These are phyloP conservation scores for Mobula birostris DNA, from an alignment of 2,113 vertebrate species.

Conservation along the genomic window DNA sequence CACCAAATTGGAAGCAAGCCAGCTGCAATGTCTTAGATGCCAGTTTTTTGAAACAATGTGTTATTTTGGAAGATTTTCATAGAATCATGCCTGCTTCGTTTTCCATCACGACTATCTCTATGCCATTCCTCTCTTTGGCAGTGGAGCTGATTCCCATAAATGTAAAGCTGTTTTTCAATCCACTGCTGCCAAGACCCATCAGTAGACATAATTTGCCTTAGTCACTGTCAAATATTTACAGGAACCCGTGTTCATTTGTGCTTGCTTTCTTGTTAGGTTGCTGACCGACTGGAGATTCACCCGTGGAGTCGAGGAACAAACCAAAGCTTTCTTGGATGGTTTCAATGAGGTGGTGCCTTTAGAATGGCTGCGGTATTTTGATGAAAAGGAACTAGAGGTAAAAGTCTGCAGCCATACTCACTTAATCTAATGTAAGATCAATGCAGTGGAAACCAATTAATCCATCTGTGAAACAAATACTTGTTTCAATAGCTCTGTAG, in stretches of 20 bases:
- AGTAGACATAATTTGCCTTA: not conserved
- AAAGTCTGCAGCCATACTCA: conserved; percentile 23
- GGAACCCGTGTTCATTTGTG: not conserved
- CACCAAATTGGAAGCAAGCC: not conserved
- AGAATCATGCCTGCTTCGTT: too few relatives aligned
- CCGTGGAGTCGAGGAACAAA: conserved; percentile 90
- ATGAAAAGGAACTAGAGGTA: conserved; percentile 94
- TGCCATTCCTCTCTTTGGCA: too few relatives aligned
- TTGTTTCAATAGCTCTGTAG: not conserved
- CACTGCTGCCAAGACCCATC: not conserved
- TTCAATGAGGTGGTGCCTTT: conserved; percentile 94
- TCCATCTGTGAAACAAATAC: not conserved
- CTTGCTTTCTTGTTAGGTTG: conserved; percentile 59
- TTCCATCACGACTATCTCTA: too few relatives aligned
- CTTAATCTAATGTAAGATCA: not conserved
- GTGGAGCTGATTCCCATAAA: not conserved
- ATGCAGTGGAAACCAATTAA: not conserved
- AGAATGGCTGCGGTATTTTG: conserved; percentile 94
- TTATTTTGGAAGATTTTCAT: not conserved
- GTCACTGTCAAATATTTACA: not conserved
- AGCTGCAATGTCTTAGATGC: not conserved
- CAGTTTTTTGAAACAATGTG: not conserved
- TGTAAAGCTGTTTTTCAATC: not conserved
- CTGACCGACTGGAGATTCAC: conserved; percentile 96
- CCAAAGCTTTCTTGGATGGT: conserved; percentile 90